Conservation (phyloP, 2,113 vertebrate genomes). For the Australoheros scitulus region DNA sequence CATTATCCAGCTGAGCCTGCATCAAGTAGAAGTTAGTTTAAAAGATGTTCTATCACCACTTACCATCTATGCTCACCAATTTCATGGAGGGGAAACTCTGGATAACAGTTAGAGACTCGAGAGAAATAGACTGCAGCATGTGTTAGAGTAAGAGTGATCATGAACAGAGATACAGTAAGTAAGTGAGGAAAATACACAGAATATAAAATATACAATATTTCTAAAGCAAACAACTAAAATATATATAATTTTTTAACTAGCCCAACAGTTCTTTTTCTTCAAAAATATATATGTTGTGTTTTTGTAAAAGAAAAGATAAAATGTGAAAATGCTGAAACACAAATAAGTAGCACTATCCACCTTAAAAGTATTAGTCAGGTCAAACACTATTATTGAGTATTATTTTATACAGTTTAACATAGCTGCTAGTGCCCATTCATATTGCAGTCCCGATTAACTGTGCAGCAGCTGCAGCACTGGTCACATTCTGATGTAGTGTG, state of each 20-base stretch:
- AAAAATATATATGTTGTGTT: neutral
- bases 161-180: neutral
- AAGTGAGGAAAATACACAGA: neutral
- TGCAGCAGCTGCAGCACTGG: conserved; percentile 39
- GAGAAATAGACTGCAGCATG: neutral
- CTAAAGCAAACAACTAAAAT: neutral
- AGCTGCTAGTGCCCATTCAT: neutral
- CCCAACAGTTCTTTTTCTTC: too few relatives aligned
- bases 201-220: neutral
- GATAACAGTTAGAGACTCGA: neutral
- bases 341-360: neutral
- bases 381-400: neutral
- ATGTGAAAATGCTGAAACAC: neutral
- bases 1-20: neutral
- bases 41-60: neutral
- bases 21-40: neutral
- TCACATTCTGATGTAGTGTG: conserved; percentile 58
- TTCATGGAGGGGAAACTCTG: neutral
- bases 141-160: neutral
- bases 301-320: neutral
- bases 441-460: neutral
- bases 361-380: neutral
- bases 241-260: neutral
- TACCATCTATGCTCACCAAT: neutral
- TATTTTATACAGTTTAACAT: neutral